phyloP scores from a whole-genome alignment of 2,113 vertebrate species.

The Albula glossodonta region DNA sequence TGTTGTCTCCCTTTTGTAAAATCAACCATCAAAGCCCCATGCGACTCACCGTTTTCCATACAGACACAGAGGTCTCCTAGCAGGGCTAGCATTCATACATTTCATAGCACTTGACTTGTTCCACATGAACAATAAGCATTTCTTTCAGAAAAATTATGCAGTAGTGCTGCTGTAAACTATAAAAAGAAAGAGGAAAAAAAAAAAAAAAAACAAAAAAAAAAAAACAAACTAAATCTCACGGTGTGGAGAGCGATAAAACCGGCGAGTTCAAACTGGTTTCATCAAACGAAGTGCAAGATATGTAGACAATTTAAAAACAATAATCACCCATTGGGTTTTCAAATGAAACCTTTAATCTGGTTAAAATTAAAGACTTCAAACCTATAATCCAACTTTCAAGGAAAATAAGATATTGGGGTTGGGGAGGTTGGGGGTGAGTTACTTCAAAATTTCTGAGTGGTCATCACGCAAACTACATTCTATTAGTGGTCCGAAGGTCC shows the following conservation, averaged over 20 bases:
- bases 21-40: constrained; percentile 43
- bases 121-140: constrained; percentile 55
- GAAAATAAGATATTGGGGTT: constrained; percentile 27
- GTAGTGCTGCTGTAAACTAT: constrained; percentile 56
- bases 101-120: constrained; percentile 60
- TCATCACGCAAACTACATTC: constrained; percentile 41
- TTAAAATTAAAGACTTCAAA: constrained; percentile 34
- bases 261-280: constrained; percentile 46
- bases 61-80: constrained; percentile 61
- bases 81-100: constrained; percentile 62
- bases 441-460: constrained; percentile 55
- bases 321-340: constrained; percentile 49
- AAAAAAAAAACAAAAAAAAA: constrained; percentile 42
- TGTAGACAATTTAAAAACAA: constrained; percentile 55
- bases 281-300: constrained; percentile 60
- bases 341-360: constrained; percentile 49
- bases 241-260: constrained; percentile 51
- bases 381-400: constrained; percentile 40
- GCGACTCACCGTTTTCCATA: constrained; percentile 47
- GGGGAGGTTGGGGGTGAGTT: constrained; percentile 41
- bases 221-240: constrained; percentile 40
- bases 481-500: constrained; percentile 63
- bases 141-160: constrained; percentile 64
- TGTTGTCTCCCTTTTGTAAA: constrained; percentile 28
- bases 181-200: constrained; percentile 31